Evolutionary conservation across 2,888 invertebrate species (phyloP).

Genomic region (Seira sanloemensis): DNA sequence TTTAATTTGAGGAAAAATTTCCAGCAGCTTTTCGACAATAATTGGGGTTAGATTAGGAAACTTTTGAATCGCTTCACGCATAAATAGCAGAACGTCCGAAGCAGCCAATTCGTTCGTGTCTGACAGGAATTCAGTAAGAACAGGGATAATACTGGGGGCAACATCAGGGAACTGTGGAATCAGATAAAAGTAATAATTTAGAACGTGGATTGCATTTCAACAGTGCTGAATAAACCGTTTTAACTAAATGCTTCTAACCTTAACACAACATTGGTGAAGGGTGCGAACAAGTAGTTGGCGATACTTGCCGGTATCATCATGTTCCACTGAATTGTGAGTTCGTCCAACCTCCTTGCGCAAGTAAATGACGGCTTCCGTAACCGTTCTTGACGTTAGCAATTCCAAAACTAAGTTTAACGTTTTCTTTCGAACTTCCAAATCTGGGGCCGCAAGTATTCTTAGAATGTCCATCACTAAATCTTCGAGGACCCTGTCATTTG

Average conservation of each 20-base stretch:
- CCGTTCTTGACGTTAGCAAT: constrained; percentile 92
- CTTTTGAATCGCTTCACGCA: constrained; percentile 96
- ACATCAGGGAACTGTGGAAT: constrained; percentile 88
- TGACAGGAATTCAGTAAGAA: constrained; percentile 93
- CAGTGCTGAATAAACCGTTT: background rate
- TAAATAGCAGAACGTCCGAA: constrained; percentile 94
- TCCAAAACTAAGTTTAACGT: constrained; percentile 91
- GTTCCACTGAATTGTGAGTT: constrained; percentile 89
- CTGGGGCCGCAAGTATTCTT: constrained; percentile 92
- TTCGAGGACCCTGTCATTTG: constrained; percentile 88
- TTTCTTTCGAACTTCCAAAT: constrained; percentile 94
- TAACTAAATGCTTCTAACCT: constrained; percentile 77
- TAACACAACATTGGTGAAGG: constrained; percentile 93
- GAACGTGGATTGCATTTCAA: background rate
- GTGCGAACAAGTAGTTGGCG: constrained; percentile 96
- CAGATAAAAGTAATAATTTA: background rate
- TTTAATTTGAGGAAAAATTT: constrained; percentile 90
- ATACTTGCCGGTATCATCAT: constrained; percentile 97
- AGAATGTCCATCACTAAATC: constrained; percentile 98
- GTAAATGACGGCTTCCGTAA: constrained; percentile 95
- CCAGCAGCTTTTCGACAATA: constrained; percentile 89
- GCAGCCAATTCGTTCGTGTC: constrained; percentile 94
- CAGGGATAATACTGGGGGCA: constrained; percentile 94
- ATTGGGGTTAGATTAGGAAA: constrained; percentile 88
- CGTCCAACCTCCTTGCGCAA: constrained; percentile 95